Evolutionary conservation across 2,888 invertebrate genomes (phyloP).

Genomic region (Drosophila meridionalis): DNA sequence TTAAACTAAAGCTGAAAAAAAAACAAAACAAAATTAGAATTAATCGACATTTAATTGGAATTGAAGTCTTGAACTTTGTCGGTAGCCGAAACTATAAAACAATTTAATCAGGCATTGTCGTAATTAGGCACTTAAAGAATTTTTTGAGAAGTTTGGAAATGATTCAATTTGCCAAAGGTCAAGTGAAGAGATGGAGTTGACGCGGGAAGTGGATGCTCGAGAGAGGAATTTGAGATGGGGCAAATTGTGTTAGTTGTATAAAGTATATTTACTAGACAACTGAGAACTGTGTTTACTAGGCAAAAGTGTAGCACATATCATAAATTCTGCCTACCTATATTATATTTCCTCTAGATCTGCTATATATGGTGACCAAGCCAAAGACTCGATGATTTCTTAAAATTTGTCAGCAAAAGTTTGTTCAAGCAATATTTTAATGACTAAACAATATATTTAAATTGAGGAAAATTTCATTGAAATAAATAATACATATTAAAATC

Average conservation of each 20-base stretch:
- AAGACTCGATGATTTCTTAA: too few species aligned
- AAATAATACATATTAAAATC: too few species aligned
- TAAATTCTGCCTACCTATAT: too few species aligned
- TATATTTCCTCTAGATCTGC: too few species aligned
- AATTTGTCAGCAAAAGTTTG: too few species aligned
- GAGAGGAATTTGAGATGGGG: not conserved
- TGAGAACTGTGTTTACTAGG: too few species aligned
- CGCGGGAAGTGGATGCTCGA: not conserved
- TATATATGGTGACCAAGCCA: too few species aligned
- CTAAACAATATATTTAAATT: too few species aligned
- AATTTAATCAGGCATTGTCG: conserved; percentile 10
- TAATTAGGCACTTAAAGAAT: not conserved
- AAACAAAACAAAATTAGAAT: conserved; percentile 1
- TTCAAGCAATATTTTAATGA: too few species aligned
- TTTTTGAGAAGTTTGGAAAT: not conserved
- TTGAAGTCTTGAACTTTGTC: conserved; percentile 12
- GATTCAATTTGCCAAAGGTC: conserved; percentile 1
- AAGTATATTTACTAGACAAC: too few species aligned
- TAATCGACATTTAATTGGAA: conserved; percentile 14
- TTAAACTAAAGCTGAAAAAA: not conserved
- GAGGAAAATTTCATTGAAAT: too few species aligned
- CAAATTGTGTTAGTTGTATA: not conserved
- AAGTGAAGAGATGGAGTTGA: not conserved
- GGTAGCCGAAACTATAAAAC: not conserved
- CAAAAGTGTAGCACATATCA: too few species aligned